Percentiles rank a stretch among this genome's conserved stretches.
Evolutionary conservation across 2,113 vertebrate genomes (phyloP).

Genomic region (Apaloderma vittatum): DNA sequence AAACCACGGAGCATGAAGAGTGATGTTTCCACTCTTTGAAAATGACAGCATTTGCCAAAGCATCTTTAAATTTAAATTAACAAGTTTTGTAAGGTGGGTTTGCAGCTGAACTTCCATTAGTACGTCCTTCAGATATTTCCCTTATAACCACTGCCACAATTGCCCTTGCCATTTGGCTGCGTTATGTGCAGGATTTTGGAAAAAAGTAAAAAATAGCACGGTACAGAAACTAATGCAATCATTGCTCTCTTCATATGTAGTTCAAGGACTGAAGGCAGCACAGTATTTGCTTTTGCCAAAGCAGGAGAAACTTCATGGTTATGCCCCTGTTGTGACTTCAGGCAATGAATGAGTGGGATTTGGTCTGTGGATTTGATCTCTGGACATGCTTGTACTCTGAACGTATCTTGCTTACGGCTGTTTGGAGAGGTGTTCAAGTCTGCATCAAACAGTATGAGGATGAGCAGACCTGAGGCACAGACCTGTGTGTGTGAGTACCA

Average conservation of each 20-base stretch:
- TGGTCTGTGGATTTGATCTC: not conserved
- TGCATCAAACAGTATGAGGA: rapidly evolving
- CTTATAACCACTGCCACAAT: not conserved
- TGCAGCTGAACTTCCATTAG: not conserved
- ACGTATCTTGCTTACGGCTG: not conserved
- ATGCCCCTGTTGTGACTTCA: not conserved
- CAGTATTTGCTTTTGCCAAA: not conserved
- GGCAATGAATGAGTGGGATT: not conserved
- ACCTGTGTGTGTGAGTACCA: rapidly evolving
- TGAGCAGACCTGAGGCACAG: not conserved
- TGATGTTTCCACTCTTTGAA: not conserved
- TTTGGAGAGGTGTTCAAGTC: not conserved
- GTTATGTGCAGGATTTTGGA: not conserved
- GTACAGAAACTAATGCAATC: not conserved
- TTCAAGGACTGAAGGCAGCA: not conserved
- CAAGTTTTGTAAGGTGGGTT: not conserved
- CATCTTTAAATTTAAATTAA: not conserved
- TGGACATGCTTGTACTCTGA: not conserved
- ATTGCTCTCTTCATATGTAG: not conserved
- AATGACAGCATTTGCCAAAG: not conserved
- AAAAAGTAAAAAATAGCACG: not conserved
- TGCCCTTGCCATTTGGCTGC: not conserved
- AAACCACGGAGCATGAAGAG: not conserved
- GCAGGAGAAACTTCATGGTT: rapidly evolving
- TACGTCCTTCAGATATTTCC: not conserved